Evolutionary conservation across 1,140 invertebrate genomes (phyloP), one percentile per base, ranked within the genome.

Genomic region (Macrocentrus cingulum): DNA sequence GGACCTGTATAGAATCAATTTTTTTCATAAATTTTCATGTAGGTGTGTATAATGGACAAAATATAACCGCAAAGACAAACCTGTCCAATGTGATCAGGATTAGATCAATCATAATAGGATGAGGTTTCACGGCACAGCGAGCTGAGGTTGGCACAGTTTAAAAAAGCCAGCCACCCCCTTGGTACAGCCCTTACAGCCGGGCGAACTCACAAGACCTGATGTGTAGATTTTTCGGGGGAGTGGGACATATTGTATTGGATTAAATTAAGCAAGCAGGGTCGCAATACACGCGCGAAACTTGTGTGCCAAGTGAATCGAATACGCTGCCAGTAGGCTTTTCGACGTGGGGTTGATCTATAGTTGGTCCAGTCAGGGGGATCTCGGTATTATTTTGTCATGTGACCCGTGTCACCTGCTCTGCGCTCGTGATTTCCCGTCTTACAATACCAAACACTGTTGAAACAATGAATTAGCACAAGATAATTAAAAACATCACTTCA

Each of bases 211-310:
- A 44, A 36, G 15, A 25, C 42, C 29, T 23, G 53, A 55, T 44
- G 59, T 62, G 55, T 54, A 66, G 45, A n/a, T 46, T 19, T 37
- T 44, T 42, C 55, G 55, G 55, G 44, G 50, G 59, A 63, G 66
- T 64, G 68, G 64, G 63, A 70, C 76, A 78, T 77, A 78, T 77
- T 76, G 69, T 75, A 76, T 77, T 77, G 74, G 74, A 77, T 79
- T 79, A 76, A 79, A 76, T 77, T 77, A 76, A 76, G 66, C 70
- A 64, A n/a, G 55, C 57, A 65, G 66, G 66, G 59, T 55, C 50
- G 53, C 50, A 51, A 9, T 56, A 55, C 32, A 56, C 69, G 61
- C 66, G 62, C 62, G 62, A 63, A 76, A 76, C 74, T 77, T 70
- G 68, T 76, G 68, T 76, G 66, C 74, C 75, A 77, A 79, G 75